Evolutionary conservation across 2,797 vertebrate genomes (phyloP).

Genomic region (Coendou prehensilis): DNA sequence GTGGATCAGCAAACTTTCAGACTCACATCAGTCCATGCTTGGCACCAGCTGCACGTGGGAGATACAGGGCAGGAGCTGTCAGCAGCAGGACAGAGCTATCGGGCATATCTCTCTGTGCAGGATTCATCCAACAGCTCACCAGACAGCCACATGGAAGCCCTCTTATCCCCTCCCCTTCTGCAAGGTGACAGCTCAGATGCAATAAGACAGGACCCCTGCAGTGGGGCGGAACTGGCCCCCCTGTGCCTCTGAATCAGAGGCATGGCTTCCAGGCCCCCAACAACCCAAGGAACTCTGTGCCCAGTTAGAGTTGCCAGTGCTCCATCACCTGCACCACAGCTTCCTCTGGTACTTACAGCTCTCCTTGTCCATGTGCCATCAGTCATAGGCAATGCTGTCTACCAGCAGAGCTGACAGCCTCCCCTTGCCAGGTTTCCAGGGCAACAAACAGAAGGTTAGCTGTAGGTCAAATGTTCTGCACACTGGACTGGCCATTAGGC

Average conservation of each 20-base stretch:
- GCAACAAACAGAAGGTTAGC: background rate
- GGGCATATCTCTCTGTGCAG: background rate
- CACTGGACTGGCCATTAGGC: background rate
- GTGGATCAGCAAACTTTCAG: fast-evolving
- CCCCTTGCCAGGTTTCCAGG: background rate
- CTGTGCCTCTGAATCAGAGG: background rate
- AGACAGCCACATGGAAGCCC: background rate
- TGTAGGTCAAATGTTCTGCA: background rate
- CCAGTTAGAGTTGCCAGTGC: background rate
- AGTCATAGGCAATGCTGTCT: background rate
- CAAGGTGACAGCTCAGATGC: background rate
- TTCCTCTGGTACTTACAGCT: fast-evolving
- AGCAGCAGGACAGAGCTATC: background rate
- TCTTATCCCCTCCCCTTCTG: fast-evolving
- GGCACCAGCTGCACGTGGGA: background rate
- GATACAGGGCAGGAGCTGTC: no score
- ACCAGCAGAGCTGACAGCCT: background rate
- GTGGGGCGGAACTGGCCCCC: background rate
- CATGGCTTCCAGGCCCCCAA: background rate
- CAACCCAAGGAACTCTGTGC: fast-evolving
- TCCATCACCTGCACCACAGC: background rate
- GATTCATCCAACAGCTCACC: no score
- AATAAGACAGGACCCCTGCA: background rate
- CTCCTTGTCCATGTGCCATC: fast-evolving
- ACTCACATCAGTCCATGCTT: background rate